A percentile compares a stretch with the other conserved stretches of the same genome.
Conservation (phyloP, 1,140 invertebrate genomes). For the Drosophila guanche region DNA sequence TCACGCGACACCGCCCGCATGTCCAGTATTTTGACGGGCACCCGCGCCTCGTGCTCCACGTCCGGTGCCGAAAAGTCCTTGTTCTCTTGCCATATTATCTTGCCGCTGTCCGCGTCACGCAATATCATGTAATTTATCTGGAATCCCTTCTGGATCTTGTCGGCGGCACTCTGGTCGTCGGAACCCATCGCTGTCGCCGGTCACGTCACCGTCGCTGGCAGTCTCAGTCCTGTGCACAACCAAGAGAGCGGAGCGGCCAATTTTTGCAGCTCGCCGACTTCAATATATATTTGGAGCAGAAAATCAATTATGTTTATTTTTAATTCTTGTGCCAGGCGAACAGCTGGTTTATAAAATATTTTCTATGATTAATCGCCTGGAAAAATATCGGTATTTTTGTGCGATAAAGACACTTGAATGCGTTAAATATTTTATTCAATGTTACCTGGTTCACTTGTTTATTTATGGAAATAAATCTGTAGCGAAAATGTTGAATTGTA, state of each 20-base stretch:
- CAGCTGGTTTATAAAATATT: constrained; percentile 18
- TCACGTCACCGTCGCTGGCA: constrained; percentile 16
- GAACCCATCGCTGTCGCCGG: constrained; percentile 62
- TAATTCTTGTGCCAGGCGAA: constrained; percentile 43
- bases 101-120: constrained; percentile 96
- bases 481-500: too few relatives aligned
- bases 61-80: constrained; percentile 97
- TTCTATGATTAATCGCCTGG: too few relatives aligned
- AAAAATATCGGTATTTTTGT: not conserved
- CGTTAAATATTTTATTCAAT: too few relatives aligned
- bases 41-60: constrained; percentile 96
- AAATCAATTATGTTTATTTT: constrained; percentile 79
- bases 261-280: constrained; percentile 20
- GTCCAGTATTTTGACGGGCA: constrained; percentile 98
- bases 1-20: constrained; percentile 97
- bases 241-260: constrained; percentile 36
- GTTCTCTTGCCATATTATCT: constrained; percentile 98
- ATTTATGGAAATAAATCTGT: too few relatives aligned
- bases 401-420: not conserved
- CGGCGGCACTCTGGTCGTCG: constrained; percentile 72
- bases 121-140: constrained; percentile 98
- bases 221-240: constrained; percentile 49
- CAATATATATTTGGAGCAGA: constrained; percentile 63
- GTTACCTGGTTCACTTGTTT: too few relatives aligned
- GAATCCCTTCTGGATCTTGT: constrained; percentile 80